Conservation (phyloP, 2,797 vertebrate species). For the Carapus acus region DNA sequence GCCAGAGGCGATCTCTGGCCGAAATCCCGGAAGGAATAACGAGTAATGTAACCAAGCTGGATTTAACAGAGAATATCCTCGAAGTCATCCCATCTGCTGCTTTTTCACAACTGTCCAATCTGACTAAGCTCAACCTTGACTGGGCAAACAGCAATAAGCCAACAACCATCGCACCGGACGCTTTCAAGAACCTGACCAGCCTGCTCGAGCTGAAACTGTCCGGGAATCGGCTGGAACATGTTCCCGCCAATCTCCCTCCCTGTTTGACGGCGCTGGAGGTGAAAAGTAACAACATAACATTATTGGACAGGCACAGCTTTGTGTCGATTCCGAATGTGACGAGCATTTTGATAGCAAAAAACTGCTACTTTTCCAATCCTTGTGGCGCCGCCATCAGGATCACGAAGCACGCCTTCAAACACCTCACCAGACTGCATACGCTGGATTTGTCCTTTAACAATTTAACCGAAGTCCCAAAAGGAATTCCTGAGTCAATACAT, state of each 20-base stretch:
- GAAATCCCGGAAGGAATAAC: constrained; percentile 75
- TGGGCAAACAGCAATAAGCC: constrained; percentile 70
- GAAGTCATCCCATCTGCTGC: constrained; percentile 45
- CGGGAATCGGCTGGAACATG: constrained; percentile 63
- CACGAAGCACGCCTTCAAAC: constrained; percentile 64
- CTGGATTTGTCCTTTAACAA: constrained; percentile 85
- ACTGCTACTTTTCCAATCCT: constrained; percentile 82
- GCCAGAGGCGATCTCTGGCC: constrained; percentile 62
- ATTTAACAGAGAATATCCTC: constrained; percentile 81
- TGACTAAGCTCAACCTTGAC: constrained; percentile 75
- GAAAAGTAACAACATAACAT: constrained; percentile 71
- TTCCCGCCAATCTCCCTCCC: constrained; percentile 75
- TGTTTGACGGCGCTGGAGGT: constrained; percentile 70
- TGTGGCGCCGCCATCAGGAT: constrained; percentile 72
- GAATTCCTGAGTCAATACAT: constrained; percentile 71
- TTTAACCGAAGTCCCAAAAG: constrained; percentile 75
- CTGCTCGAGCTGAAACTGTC: constrained; percentile 70
- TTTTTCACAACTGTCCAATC: constrained; percentile 68
- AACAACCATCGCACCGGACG: constrained; percentile 46
- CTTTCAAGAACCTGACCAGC: constrained; percentile 74
- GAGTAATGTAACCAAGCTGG: constrained; percentile 74
- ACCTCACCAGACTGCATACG: constrained; percentile 63
- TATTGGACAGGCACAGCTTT: constrained; percentile 63
- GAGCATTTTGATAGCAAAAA: constrained; percentile 74
- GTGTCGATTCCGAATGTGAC: constrained; percentile 70